phyloP scores from a whole-genome alignment of 2,113 vertebrate species.

The Zapornia atra region DNA sequence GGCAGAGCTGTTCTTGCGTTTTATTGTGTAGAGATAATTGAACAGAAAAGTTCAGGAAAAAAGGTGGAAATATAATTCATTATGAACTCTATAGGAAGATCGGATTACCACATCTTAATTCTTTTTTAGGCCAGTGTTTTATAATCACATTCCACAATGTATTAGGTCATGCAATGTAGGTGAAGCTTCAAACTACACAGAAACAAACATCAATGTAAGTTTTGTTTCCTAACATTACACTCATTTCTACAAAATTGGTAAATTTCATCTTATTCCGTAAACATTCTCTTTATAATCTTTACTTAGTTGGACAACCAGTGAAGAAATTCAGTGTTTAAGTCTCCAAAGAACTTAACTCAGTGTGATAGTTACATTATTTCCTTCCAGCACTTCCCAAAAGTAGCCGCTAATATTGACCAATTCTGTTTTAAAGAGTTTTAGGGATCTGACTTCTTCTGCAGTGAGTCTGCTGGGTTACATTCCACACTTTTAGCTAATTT shows the following conservation, averaged over 20 bases:
- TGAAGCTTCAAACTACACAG: not conserved
- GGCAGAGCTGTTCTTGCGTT: not conserved
- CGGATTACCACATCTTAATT: not conserved
- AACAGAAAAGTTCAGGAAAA: constrained; percentile 13
- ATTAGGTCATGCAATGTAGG: not conserved
- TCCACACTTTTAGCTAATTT: not conserved
- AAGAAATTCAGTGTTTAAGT: not conserved
- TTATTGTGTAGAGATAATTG: constrained; percentile 25
- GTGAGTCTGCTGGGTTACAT: not conserved
- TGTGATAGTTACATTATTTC: not conserved
- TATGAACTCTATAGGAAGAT: not conserved
- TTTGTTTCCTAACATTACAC: not conserved
- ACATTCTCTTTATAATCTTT: not conserved
- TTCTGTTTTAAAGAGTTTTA: not conserved
- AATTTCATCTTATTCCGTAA: not conserved
- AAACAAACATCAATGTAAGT: not conserved
- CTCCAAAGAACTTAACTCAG: not conserved
- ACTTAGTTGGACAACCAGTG: not conserved
- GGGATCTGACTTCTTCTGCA: not conserved
- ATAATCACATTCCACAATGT: constrained; percentile 4
- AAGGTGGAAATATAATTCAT: constrained; percentile 31
- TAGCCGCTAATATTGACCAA: not conserved
- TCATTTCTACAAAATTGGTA: not conserved
- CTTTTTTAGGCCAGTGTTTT: constrained; percentile 7
- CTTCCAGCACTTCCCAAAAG: constrained; percentile 18